A percentile compares a stretch with the other conserved stretches of the same genome.
Evolutionary conservation across 2,113 vertebrate species (phyloP).

Genomic region (Xenus cinereus): DNA sequence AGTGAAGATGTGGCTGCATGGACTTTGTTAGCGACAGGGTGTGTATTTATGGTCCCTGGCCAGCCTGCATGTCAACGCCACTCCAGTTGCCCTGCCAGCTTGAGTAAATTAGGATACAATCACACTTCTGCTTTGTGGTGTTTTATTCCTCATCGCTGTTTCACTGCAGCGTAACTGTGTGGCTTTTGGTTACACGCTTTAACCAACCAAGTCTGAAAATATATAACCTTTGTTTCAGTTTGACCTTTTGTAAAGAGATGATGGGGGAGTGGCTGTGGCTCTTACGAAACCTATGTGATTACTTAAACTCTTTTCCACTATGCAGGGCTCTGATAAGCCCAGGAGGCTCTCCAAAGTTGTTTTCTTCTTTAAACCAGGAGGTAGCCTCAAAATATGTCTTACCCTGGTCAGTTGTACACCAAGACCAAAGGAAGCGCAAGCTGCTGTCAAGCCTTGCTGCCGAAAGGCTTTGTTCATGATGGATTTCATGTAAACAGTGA

Average conservation of each 20-base stretch:
- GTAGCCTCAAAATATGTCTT: background rate
- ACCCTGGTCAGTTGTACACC: background rate
- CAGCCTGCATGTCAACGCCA: background rate
- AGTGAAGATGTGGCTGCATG: background rate
- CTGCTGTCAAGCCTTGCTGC: background rate
- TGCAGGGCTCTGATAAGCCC: background rate
- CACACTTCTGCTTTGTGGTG: background rate
- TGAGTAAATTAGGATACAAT: background rate
- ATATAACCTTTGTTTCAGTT: background rate
- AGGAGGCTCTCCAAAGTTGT: background rate
- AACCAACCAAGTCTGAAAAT: background rate
- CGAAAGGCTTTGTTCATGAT: background rate
- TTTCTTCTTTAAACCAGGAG: background rate
- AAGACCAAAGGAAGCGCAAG: background rate
- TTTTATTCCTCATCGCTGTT: background rate
- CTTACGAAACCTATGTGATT: background rate
- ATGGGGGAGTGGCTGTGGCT: background rate
- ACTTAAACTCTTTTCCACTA: background rate
- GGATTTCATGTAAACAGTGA: background rate
- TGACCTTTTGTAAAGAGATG: background rate
- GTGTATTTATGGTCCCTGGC: background rate
- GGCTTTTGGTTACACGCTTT: background rate
- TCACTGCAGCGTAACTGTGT: background rate
- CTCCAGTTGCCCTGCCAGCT: background rate
- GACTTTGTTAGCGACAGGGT: background rate